Evolutionary conservation across 2,113 vertebrate genomes (phyloP), one percentile per base, ranked within the genome.

Genomic region (Mastomys coucha): DNA sequence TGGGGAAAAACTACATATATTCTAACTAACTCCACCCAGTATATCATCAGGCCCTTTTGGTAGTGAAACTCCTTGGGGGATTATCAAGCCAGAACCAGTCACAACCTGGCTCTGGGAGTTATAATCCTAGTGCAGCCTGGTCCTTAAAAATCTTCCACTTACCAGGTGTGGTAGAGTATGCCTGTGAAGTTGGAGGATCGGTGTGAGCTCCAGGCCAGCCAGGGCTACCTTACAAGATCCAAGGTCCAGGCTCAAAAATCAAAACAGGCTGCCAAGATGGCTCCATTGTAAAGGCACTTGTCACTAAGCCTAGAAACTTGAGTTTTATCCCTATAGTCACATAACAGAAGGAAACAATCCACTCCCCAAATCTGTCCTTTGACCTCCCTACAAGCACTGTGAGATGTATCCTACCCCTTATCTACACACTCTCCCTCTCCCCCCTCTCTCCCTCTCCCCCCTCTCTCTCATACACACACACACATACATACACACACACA

Each of bases 91-190:
- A 90, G 36, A 88, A 60, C 56, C 60, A 80, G 2, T 93, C 58
- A 88, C 58, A 85, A 39, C 22, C 45, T n/a, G 45, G 19, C 28
- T 88, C 72, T 69, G 39, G 56, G 58, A 26, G 42, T 60, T 58
- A 92, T 63, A 53, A 90, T 42, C 51, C 58, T 2, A 69, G 0
- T 63, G 31, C 65, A 65, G 11, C 75, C 70, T 78, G 39, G 4
- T 93, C 80, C 92, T 93, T 4, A 63, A 93, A n/a, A 97, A 63
- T 63, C 3, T 14, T 20, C 17, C 19, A 16, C 36, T 88, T 24
- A 17, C 31, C 10, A 0, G 65, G 19, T 63, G 13, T 14, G 0
- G 2, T 36, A 14, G 31, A 12, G 2, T 33, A 5, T 36, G 33
- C 45, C 65, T n/a, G 33, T n/a, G 19, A 53, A 49, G 31, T 19